Evolutionary conservation across 2,113 vertebrate genomes (phyloP).

Genomic region (Pituophis catenifer): DNA sequence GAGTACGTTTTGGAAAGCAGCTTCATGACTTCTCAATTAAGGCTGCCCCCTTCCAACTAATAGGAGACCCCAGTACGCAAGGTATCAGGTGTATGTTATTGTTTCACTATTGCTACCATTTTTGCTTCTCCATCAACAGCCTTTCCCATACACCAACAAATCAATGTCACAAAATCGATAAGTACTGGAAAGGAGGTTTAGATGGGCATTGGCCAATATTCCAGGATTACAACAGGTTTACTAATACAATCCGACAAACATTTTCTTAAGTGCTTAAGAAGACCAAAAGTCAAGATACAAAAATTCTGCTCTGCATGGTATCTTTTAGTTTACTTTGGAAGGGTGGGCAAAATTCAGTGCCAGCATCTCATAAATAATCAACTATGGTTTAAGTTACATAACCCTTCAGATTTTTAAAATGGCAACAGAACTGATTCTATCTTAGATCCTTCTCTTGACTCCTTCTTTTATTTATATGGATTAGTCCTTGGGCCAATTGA

Average conservation of each 20-base stretch:
- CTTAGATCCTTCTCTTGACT: background rate
- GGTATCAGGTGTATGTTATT: background rate
- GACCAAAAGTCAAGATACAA: background rate
- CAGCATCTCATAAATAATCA: background rate
- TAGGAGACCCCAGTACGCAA: background rate
- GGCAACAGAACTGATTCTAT: background rate
- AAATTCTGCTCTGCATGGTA: background rate
- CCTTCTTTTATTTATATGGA: background rate
- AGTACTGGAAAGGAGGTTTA: background rate
- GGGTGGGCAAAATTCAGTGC: background rate
- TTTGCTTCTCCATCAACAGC: background rate
- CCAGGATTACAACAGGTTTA: background rate
- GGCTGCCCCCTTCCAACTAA: background rate
- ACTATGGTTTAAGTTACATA: background rate
- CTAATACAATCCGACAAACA: no score
- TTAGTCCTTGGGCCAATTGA: background rate
- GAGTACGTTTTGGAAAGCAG: background rate
- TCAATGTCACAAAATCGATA: background rate
- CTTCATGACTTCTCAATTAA: background rate
- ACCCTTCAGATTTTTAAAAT: background rate
- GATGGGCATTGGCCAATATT: no score
- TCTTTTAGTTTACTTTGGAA: background rate
- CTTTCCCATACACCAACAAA: background rate
- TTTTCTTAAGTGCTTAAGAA: background rate
- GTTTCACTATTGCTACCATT: background rate